Evolutionary conservation across 2,888 invertebrate species (phyloP).

Genomic region (Cylindroiulus punctatus): DNA sequence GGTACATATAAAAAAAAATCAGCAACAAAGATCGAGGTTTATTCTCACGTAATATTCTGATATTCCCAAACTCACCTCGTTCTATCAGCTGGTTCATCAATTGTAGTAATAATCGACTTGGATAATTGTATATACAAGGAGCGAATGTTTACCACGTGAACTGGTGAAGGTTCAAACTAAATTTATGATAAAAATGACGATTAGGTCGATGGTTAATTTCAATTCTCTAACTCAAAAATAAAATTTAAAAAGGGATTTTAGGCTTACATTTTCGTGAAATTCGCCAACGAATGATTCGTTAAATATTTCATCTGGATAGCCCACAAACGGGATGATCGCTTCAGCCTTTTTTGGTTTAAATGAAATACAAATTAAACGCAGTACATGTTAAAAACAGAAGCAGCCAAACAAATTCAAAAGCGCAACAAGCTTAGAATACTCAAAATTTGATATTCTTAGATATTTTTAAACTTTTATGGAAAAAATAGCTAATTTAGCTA

Average conservation of each 20-base stretch:
- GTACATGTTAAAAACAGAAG: too few species aligned
- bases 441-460: too few species aligned
- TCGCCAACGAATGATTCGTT: conserved; percentile 54
- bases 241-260: not conserved
- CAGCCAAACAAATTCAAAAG: too few species aligned
- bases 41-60: too few species aligned
- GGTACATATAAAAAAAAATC: not conserved
- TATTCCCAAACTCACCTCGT: conserved; percentile 8
- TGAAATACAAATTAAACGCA: not conserved
- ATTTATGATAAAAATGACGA: not conserved
- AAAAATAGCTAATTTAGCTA: too few species aligned
- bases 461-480: too few species aligned
- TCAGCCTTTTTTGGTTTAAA: conserved; percentile 47
- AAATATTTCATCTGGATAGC: conserved; percentile 54
- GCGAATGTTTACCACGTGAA: conserved; percentile 50
- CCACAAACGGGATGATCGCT: conserved; percentile 54
- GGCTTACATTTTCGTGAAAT: conserved; percentile 53
- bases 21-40: not conserved
- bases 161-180: conserved; percentile 49
- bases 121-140: not conserved
- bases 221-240: not conserved
- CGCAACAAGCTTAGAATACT: too few species aligned
- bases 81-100: conserved; percentile 53
- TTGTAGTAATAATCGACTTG: not conserved
- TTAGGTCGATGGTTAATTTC: too few species aligned